Percentiles rank a stretch among this genome's conserved stretches.
Evolutionary conservation across 2,888 invertebrate genomes (phyloP).

Genomic region (Drosophila robusta): DNA sequence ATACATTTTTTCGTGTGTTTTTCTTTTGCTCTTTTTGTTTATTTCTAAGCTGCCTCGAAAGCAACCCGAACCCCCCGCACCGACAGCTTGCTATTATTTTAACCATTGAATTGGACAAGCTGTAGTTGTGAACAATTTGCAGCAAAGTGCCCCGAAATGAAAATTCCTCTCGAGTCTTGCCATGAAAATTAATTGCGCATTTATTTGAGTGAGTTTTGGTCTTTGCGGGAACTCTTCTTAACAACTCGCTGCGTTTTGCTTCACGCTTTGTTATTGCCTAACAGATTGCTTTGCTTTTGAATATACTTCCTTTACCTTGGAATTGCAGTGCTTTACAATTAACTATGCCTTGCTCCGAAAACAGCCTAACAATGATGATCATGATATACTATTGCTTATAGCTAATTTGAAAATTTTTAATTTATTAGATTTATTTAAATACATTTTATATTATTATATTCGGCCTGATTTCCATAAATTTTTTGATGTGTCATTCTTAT

Average conservation of each 20-base stretch:
- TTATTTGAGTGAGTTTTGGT: constrained; percentile 71
- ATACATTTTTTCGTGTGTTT: constrained; percentile 28
- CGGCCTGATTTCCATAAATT: no score
- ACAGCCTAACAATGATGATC: neutral
- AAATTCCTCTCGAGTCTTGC: constrained; percentile 61
- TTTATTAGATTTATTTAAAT: no score
- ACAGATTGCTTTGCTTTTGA: constrained; percentile 13
- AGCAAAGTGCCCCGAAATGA: constrained; percentile 30
- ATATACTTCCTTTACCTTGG: constrained; percentile 1
- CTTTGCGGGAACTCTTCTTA: constrained; percentile 36
- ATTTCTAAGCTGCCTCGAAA: constrained; percentile 33
- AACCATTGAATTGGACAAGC: constrained; percentile 58
- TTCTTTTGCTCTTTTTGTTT: constrained; percentile 20
- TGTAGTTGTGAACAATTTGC: constrained; percentile 62
- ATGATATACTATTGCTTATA: constrained; percentile 1
- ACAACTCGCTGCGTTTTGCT: constrained; percentile 42
- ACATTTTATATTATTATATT: no score
- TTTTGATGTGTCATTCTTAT: no score
- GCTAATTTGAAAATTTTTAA: neutral
- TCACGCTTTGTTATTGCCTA: constrained; percentile 28
- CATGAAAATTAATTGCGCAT: constrained; percentile 78
- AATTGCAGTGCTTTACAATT: neutral
- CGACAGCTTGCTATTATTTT: constrained; percentile 45
- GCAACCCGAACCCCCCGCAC: constrained; percentile 2
- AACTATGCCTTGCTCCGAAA: constrained; percentile 12